A percentile compares a stretch with the other conserved stretches of the same genome.
phyloP scores from a whole-genome alignment of 2,888 invertebrate genomes.

The Gonocerus acuteangulatus region DNA sequence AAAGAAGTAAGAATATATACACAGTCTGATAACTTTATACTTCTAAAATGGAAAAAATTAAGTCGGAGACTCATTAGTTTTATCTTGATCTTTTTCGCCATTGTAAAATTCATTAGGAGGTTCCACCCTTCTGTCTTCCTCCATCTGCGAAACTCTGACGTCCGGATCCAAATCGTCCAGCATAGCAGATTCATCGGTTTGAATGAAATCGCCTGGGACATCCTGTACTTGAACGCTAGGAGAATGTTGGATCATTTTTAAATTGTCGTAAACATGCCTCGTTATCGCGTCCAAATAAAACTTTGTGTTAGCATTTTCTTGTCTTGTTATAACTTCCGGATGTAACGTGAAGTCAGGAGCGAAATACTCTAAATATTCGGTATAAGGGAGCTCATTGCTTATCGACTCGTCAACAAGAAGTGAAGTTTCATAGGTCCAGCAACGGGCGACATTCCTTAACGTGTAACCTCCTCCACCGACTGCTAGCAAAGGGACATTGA shows the following conservation, averaged over 20 bases:
- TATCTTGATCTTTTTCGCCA: constrained; percentile 81
- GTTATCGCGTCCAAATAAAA: constrained; percentile 90
- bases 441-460: constrained; percentile 89
- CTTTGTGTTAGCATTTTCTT: constrained; percentile 90
- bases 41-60: too few species aligned
- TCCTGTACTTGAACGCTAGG: constrained; percentile 97
- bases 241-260: constrained; percentile 86
- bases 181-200: constrained; percentile 43
- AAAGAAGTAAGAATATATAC: too few species aligned
- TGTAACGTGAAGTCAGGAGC: constrained; percentile 94
- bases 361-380: constrained; percentile 94
- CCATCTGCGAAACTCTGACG: constrained; percentile 64
- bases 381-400: constrained; percentile 89
- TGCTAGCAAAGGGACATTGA: constrained; percentile 85
- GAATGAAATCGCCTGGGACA: constrained; percentile 57
- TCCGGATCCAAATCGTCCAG: constrained; percentile 80
- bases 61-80: constrained; percentile 5
- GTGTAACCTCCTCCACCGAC: constrained; percentile 82
- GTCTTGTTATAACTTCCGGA: constrained; percentile 78
- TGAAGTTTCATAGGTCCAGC: constrained; percentile 98
- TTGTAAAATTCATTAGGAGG: constrained; percentile 83
- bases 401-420: constrained; percentile 86
- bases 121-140: constrained; percentile 75
- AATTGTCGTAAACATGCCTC: constrained; percentile 77
- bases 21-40: too few species aligned